Evolutionary conservation across 2,888 invertebrate species (phyloP).

Genomic region (Tipula vernalis): DNA sequence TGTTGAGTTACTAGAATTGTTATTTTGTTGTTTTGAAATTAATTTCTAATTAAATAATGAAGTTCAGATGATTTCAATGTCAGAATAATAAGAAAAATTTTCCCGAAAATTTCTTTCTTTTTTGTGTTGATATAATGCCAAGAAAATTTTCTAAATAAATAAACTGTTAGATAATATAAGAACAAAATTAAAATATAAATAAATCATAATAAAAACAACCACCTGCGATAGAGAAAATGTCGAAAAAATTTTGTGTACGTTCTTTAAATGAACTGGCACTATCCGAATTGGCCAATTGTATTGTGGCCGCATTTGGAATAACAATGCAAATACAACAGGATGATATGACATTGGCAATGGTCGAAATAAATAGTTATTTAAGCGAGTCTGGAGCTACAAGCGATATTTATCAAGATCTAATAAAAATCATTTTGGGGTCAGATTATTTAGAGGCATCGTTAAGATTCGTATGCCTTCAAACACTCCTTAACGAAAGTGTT

Average conservation of each 20-base stretch:
- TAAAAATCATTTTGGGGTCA: conserved; percentile 49
- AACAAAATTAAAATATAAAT: background rate
- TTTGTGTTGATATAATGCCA: background rate
- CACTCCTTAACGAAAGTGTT: conserved; percentile 51
- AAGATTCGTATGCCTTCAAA: conserved; percentile 50
- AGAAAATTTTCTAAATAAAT: background rate
- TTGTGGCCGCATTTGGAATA: conserved; percentile 48
- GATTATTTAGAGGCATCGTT: conserved; percentile 54
- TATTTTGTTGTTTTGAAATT: background rate
- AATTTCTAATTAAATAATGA: background rate
- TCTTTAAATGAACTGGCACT: conserved; percentile 46
- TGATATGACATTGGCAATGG: conserved; percentile 44
- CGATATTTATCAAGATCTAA: conserved; percentile 54
- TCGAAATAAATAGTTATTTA: conserved; percentile 46
- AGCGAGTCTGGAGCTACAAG: conserved; percentile 48
- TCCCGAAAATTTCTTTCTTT: background rate
- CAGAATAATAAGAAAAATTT: background rate
- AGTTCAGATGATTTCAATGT: background rate
- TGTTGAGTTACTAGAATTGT: background rate
- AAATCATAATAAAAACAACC: background rate
- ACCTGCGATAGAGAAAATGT: conserved; percentile 35
- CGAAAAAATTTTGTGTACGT: conserved; percentile 48
- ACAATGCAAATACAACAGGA: conserved; percentile 41
- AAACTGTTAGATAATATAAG: background rate
- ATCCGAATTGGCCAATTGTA: conserved; percentile 45